Base-by-base conservation (phyloP, 1,140 invertebrate genomes). In the Bursaphelenchus mucronatus region DNA sequence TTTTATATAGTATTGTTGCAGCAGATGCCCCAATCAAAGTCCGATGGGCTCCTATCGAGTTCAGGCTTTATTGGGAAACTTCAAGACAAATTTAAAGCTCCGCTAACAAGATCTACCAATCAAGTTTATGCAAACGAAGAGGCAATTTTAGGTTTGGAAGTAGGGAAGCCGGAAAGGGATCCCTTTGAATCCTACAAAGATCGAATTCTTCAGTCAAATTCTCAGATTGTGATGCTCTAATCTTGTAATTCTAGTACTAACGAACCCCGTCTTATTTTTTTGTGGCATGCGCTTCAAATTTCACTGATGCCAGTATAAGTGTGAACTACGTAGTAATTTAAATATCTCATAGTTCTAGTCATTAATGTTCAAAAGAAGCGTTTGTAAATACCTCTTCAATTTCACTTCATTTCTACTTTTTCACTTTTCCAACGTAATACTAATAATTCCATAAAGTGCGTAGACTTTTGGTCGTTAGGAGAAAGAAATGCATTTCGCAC, bases 171-270 rank as follows among this genome's bases (percentile, higher is more conserved):
- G 17, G 57, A 15, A 10, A 19, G 45, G 11, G 51, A 63, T 58
- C 61, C 57, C 21, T 63, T 63, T 43, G 21, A 63, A 47, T 19
- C 54, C 39, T 63, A 61, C 45, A 58, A 63, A 15, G 61, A 63
- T n/a, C n/a, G 15, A 8, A 63, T 63, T n/a, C 17, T 61, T n/a
- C 17, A 56, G 17, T 63, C 61, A 40, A 58, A 63, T 39, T 61
- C 61, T 46, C 61, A 46, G 17, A 30, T 63, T 63, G 19, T 46
- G 19, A 63, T 63, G 61, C 61, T 63, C 8, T 63, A 50, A 50
- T 15, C 49, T 5, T 30, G 30, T 30, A 5, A 30, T 30, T 30
- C 30, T 30, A 30, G 5, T 3, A 30, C 5, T 30, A 30, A 30
- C 30, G 1, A 30, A 30, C 30, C 30, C 2, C 30, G 30, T 30